These are phyloP conservation scores for Eptatretus atami DNA, from an alignment of 2,797 vertebrate species.

Conservation along the genomic window DNA sequence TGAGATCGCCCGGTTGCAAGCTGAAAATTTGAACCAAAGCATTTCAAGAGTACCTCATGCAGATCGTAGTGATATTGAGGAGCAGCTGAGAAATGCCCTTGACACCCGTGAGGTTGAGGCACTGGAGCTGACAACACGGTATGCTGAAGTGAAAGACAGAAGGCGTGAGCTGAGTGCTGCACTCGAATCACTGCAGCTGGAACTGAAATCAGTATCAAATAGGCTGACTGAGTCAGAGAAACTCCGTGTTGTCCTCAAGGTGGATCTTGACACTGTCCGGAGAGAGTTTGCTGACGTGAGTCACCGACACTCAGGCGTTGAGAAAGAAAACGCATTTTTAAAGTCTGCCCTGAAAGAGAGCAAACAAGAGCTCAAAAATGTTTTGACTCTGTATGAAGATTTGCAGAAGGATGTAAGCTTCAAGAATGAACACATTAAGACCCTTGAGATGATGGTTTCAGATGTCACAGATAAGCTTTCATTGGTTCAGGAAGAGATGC, in stretches of 20 bases:
- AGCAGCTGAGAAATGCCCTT: background rate
- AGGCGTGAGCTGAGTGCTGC: background rate
- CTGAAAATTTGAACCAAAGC: background rate
- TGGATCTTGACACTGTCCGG: constrained; percentile 1
- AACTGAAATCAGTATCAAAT: background rate
- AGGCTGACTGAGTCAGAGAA: constrained; percentile 4
- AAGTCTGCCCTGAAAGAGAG: constrained; percentile 1
- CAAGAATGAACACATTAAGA: background rate
- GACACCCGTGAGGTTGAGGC: background rate
- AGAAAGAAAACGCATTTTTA: background rate
- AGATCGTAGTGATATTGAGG: background rate
- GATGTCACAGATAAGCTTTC: constrained; percentile 3
- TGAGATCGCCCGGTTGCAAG: background rate
- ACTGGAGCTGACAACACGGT: background rate
- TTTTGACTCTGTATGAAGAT: background rate
- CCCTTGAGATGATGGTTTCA: background rate
- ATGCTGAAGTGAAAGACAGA: background rate
- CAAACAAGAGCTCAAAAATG: background rate
- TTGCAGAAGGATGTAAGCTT: background rate
- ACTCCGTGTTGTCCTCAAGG: background rate
- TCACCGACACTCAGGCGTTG: background rate
- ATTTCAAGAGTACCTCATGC: background rate
- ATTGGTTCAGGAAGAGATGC: background rate
- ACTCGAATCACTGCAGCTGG: background rate
- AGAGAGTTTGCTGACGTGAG: background rate